phyloP scores from a whole-genome alignment of 2,797 vertebrate genomes.

The Thunnus albacares region DNA sequence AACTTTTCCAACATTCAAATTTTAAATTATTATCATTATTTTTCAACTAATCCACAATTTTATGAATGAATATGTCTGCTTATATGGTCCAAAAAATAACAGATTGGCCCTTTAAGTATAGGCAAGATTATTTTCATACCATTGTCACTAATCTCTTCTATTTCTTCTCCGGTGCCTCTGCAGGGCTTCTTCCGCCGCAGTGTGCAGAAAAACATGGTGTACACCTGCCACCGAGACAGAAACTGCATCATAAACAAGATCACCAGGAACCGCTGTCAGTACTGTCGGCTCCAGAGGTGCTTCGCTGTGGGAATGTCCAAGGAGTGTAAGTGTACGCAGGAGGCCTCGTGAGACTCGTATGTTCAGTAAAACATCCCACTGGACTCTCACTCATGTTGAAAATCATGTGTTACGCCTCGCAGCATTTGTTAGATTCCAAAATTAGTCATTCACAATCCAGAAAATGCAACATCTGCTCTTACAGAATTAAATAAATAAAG shows the following conservation, averaged over 20 bases:
- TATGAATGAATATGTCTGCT: too few relatives aligned
- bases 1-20: too few relatives aligned
- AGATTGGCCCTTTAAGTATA: neutral
- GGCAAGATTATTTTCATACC: conserved; percentile 4
- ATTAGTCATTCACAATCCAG: neutral
- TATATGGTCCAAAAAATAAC: too few relatives aligned
- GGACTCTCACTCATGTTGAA: neutral
- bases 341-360: neutral
- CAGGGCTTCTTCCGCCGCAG: conserved; percentile 99
- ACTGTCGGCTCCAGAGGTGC: conserved; percentile 98
- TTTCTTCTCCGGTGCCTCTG: conserved; percentile 23
- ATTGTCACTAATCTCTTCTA: neutral
- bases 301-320: conserved; percentile 98
- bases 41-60: too few relatives aligned
- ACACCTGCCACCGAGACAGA: conserved; percentile 97
- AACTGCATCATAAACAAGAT: conserved; percentile 99
- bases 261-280: conserved; percentile 99
- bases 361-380: neutral
- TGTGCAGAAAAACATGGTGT: conserved; percentile 99
- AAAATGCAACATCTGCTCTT: neutral
- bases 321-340: conserved; percentile 91
- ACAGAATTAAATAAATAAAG: neutral
- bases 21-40: too few relatives aligned
- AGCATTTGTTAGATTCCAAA: neutral
- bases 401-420: neutral